Percentiles rank a stretch among this genome's conserved stretches.
Evolutionary conservation across 2,113 vertebrate species (phyloP).

Genomic region (Vireo altiloquus): DNA sequence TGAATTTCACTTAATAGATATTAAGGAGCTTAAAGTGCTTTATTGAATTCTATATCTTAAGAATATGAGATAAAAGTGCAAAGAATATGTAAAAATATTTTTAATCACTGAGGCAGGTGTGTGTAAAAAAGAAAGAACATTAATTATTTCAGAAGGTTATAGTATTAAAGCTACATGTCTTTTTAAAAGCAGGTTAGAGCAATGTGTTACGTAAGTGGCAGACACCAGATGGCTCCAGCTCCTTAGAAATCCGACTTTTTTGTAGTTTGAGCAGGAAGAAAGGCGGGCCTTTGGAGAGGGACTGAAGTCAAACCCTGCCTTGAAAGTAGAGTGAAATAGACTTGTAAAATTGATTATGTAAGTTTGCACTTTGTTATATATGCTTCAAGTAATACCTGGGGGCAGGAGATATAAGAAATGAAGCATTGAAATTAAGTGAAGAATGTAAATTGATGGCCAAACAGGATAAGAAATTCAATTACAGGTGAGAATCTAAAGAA

Average conservation of each 20-base stretch:
- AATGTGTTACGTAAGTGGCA: background rate
- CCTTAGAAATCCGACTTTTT: background rate
- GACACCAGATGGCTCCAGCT: constrained; percentile 57
- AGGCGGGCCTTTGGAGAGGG: background rate
- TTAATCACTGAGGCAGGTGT: fast-evolving
- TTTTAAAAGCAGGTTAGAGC: background rate
- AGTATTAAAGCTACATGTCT: background rate
- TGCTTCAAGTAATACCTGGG: background rate
- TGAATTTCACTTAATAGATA: background rate
- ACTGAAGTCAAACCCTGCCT: background rate
- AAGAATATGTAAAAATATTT: background rate
- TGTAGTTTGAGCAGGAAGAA: background rate
- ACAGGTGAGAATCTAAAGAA: background rate
- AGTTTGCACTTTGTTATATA: background rate
- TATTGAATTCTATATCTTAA: background rate
- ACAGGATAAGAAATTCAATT: background rate
- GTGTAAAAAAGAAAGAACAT: background rate
- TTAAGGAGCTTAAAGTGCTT: background rate
- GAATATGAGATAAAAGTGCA: background rate
- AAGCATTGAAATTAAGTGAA: background rate
- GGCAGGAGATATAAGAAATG: background rate
- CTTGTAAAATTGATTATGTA: background rate
- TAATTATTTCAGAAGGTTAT: background rate
- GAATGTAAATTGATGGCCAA: background rate
- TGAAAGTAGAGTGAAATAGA: background rate